phyloP scores from a whole-genome alignment of 2,888 invertebrate genomes.

The Acronicta psi region DNA sequence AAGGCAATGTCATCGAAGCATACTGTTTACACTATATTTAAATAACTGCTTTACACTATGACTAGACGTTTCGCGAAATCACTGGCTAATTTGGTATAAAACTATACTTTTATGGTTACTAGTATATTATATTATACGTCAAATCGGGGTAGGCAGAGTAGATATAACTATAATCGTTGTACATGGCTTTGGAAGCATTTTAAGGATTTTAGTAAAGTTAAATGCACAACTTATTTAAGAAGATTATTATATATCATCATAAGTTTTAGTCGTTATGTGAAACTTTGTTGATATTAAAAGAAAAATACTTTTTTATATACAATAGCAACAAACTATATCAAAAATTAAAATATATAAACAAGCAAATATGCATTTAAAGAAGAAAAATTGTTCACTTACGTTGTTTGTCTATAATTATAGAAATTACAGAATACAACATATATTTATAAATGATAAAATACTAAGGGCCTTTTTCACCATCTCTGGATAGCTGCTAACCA shows the following conservation, averaged over 20 bases:
- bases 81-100: slow-evolving; percentile 53
- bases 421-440: no score
- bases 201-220: not conserved
- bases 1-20: slow-evolving; percentile 74
- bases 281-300: no score
- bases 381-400: no score
- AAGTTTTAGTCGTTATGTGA: no score
- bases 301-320: no score
- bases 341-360: no score
- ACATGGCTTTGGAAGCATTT: slow-evolving; percentile 29
- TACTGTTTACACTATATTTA: slow-evolving; percentile 40
- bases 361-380: no score
- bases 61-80: slow-evolving; percentile 42
- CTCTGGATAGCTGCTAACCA: no score
- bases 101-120: slow-evolving; percentile 44
- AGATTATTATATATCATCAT: not conserved
- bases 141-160: slow-evolving; percentile 17
- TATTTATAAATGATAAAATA: no score
- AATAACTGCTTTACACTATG: slow-evolving; percentile 35
- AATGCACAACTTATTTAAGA: slow-evolving; percentile 6
- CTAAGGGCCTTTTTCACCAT: no score
- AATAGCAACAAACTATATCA: no score
- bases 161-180: slow-evolving; percentile 42
- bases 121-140: slow-evolving; percentile 15
- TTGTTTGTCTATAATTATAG: no score